These are phyloP conservation scores for Agriopis aurantiaria DNA, from an alignment of 2,888 invertebrate genomes.

Conservation along the genomic window DNA sequence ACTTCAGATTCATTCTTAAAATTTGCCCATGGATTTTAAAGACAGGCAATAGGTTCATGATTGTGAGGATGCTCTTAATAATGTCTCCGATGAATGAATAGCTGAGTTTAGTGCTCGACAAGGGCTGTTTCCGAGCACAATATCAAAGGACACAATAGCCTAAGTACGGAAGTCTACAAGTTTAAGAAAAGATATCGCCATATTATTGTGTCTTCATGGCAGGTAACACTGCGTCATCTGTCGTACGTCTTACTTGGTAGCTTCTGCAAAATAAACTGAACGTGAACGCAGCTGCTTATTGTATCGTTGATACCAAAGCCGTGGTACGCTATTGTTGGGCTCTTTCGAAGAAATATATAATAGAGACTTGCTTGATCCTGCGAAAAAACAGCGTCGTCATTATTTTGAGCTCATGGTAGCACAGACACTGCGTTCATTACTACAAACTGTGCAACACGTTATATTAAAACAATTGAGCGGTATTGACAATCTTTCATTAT, in stretches of 20 bases:
- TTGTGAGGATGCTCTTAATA: not conserved
- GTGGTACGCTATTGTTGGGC: slow-evolving; percentile 74
- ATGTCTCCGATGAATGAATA: slow-evolving; percentile 13
- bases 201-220: slow-evolving; percentile 64
- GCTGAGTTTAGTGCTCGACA: slow-evolving; percentile 21
- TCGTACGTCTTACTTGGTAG: slow-evolving; percentile 67
- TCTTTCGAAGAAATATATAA: slow-evolving; percentile 78
- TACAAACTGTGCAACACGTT: slow-evolving; percentile 19
- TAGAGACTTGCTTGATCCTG: slow-evolving; percentile 79
- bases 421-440: slow-evolving; percentile 56
- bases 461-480: not conserved
- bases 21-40: too few species aligned
- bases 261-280: slow-evolving; percentile 71
- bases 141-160: slow-evolving; percentile 60
- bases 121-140: slow-evolving; percentile 48
- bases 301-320: slow-evolving; percentile 81
- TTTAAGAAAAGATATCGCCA: slow-evolving; percentile 56
- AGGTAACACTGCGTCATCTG: slow-evolving; percentile 74
- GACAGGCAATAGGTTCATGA: too few species aligned
- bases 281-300: slow-evolving; percentile 75
- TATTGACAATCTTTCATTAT: not conserved
- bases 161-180: slow-evolving; percentile 61
- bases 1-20: too few species aligned
- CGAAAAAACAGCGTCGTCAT: slow-evolving; percentile 77
- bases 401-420: slow-evolving; percentile 72